Conservation (phyloP, 2,888 invertebrate species). For the Malthinus flaveolus region DNA sequence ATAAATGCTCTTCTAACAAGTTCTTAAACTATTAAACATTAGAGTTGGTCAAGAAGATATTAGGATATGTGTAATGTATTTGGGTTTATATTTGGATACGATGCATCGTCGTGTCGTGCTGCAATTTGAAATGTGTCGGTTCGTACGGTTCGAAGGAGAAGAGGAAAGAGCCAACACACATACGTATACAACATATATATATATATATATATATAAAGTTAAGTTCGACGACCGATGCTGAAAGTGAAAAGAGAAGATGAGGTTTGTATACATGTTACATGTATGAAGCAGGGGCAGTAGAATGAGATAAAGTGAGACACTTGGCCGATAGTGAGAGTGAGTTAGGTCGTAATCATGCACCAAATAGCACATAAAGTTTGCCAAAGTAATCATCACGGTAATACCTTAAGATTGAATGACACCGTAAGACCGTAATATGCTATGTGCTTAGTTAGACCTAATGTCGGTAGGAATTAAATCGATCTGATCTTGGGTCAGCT, state of each 20-base stretch:
- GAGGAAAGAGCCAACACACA: constrained; percentile 30
- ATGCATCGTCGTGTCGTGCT: constrained; percentile 31
- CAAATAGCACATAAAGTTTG: constrained; percentile 21
- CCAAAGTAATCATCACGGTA: constrained; percentile 22
- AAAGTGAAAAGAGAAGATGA: constrained; percentile 45
- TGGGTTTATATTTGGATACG: constrained; percentile 38
- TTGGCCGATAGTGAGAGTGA: constrained; percentile 26
- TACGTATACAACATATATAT: too few species aligned
- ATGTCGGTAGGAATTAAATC: constrained; percentile 25
- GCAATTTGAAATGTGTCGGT: constrained; percentile 30
- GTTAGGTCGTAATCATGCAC: constrained; percentile 21
- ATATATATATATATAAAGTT: too few species aligned
- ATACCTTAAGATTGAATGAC: constrained; percentile 21
- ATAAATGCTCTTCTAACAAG: too few species aligned
- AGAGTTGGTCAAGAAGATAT: constrained; percentile 3
- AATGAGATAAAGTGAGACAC: constrained; percentile 22
- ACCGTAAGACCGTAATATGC: background rate
- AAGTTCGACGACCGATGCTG: constrained; percentile 39
- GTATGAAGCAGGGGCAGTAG: constrained; percentile 25
- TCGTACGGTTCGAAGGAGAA: constrained; percentile 26
- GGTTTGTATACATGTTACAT: background rate
- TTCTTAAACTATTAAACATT: background rate
- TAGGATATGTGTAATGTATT: constrained; percentile 9
- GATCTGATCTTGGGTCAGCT: constrained; percentile 25
- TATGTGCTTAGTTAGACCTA: constrained; percentile 18